These are phyloP conservation scores for Mizuhopecten yessoensis DNA, from an alignment of 1,140 invertebrate genomes.

Conservation along the genomic window DNA sequence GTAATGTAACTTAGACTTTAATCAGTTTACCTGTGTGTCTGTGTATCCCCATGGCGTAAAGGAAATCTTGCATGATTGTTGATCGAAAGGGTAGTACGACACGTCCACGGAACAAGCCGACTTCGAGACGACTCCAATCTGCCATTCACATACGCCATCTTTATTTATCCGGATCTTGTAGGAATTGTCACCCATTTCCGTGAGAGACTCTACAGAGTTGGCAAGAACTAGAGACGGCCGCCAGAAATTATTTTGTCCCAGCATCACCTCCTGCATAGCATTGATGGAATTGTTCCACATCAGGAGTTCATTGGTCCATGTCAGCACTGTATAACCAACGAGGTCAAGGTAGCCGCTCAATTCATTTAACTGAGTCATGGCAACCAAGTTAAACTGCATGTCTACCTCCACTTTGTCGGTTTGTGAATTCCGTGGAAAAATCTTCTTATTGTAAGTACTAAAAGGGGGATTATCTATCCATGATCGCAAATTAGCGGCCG, in stretches of 20 bases:
- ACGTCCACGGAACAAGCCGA: slow-evolving; percentile 52
- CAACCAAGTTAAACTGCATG: slow-evolving; percentile 52
- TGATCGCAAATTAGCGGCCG: not conserved
- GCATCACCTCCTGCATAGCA: slow-evolving; percentile 48
- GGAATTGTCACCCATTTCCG: slow-evolving; percentile 50
- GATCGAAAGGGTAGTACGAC: slow-evolving; percentile 61
- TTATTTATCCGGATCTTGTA: slow-evolving; percentile 55
- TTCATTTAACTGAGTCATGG: slow-evolving; percentile 54
- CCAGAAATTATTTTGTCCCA: slow-evolving; percentile 60
- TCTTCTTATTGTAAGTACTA: slow-evolving; percentile 55
- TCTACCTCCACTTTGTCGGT: slow-evolving; percentile 53
- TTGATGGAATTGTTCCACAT: slow-evolving; percentile 25
- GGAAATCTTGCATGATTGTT: slow-evolving; percentile 52
- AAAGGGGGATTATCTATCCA: slow-evolving; percentile 31
- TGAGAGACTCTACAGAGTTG: slow-evolving; percentile 53
- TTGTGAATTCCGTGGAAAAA: slow-evolving; percentile 53
- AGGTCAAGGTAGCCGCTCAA: slow-evolving; percentile 48
- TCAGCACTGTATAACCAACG: slow-evolving; percentile 48
- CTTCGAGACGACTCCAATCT: slow-evolving; percentile 54
- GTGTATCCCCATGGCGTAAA: slow-evolving; percentile 60
- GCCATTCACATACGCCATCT: slow-evolving; percentile 55
- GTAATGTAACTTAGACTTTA: too few species aligned
- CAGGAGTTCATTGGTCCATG: slow-evolving; percentile 56
- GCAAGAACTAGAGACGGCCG: slow-evolving; percentile 44
- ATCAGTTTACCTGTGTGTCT: slow-evolving; percentile 48